Evolutionary conservation across 2,888 invertebrate genomes (phyloP).

Genomic region (Parapristionchus giblindavisi): DNA sequence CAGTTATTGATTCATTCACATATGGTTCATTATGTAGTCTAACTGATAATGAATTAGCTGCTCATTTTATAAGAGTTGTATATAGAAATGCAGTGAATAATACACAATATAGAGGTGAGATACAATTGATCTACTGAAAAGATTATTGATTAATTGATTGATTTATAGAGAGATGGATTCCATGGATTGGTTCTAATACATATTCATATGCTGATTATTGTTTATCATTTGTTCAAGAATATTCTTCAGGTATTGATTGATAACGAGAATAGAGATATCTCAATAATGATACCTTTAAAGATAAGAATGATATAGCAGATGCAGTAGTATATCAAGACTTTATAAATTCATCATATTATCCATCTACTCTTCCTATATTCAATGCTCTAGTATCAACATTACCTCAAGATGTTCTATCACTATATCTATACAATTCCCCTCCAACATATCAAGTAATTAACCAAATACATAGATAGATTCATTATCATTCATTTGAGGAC

Average conservation of each 20-base stretch:
- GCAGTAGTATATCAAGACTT: conserved; percentile 20
- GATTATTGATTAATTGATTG: not conserved
- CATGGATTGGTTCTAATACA: conserved; percentile 19
- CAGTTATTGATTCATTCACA: conserved; percentile 14
- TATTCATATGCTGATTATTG: conserved; percentile 17
- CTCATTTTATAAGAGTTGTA: conserved; percentile 17
- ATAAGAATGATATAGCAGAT: not conserved
- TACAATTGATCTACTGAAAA: not conserved
- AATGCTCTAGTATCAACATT: not conserved
- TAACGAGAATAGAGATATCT: not conserved
- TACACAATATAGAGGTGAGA: not conserved
- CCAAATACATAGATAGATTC: no score
- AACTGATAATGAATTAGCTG: not conserved
- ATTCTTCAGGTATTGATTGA: not conserved
- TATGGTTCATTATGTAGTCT: conserved; percentile 12
- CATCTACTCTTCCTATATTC: conserved; percentile 5
- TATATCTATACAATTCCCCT: conserved; percentile 2
- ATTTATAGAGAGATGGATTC: conserved; percentile 7
- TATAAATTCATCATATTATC: not conserved
- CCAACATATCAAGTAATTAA: no score
- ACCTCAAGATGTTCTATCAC: not conserved
- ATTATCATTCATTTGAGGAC: conserved; percentile 2
- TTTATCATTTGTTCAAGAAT: not conserved
- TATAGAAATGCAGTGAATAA: conserved; percentile 14
- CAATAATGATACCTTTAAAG: not conserved